These are phyloP conservation scores for Sebastes steindachneri DNA, from an alignment of 2,797 vertebrate genomes.

Conservation along the genomic window DNA sequence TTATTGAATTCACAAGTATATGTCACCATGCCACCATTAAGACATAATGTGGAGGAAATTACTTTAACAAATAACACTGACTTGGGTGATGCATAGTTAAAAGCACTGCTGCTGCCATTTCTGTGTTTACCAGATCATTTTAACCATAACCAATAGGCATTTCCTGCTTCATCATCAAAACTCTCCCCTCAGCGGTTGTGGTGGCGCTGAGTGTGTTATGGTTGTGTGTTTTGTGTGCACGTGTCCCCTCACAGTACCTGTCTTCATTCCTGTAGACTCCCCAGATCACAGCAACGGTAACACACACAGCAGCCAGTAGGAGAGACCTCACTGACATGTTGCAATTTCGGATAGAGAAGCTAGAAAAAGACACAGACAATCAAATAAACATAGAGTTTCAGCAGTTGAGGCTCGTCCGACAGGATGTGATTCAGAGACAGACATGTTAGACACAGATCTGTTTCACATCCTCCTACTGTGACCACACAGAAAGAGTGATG, in stretches of 20 bases:
- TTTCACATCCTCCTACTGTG: background rate
- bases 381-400: conserved; percentile 3
- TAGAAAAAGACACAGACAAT: conserved; percentile 60
- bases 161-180: conserved; percentile 2
- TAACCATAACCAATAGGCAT: background rate
- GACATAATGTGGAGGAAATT: background rate
- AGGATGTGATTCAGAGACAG: background rate
- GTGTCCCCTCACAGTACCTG: conserved; percentile 80
- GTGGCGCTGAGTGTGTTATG: background rate
- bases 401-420: background rate
- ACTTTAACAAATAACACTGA: background rate
- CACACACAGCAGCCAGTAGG: conserved; percentile 87
- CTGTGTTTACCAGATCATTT: background rate
- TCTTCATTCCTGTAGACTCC: conserved; percentile 94
- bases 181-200: background rate
- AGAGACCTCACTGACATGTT: conserved; percentile 87
- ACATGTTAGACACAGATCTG: background rate
- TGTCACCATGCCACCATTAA: background rate
- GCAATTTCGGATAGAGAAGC: conserved; percentile 81
- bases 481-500: background rate
- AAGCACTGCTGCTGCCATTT: background rate
- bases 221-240: background rate
- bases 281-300: conserved; percentile 88
- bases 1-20: background rate
- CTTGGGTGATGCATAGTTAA: background rate